Base-by-base conservation (phyloP, 2,888 invertebrate species). In the Empis livida region DNA sequence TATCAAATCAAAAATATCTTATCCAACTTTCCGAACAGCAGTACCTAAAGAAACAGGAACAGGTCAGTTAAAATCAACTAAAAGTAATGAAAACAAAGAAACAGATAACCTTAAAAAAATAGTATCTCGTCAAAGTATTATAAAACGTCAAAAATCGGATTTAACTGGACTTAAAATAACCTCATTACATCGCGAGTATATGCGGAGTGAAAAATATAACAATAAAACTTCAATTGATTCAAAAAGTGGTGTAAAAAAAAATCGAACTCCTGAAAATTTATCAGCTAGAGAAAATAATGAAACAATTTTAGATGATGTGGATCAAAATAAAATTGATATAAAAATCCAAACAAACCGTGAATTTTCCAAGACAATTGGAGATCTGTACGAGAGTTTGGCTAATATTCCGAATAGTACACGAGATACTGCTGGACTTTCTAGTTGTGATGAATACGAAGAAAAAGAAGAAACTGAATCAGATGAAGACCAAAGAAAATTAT, bases 401-500 rank as follows among this genome's bases (percentile, higher is more conserved):
- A 59, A 53, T 38, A 51, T 59, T 10, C 50, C 55, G 9, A 61
- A 59, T 49, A 57, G 57, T 0, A 37, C 40, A 5, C 52, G 54
- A 23, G 55, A 55, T 30, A 50, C 49, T n/a, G 49, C 47, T 10
- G 54, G 42, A 27, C 54, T 69, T 8, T 67, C 67, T 4, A 66
- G 68, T 47, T 69, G 67, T 49, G 69, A 79, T 60, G 80, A 80
- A 58, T 72, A 76, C 39, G 77, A 71, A 48, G 74, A 74, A 53
- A 65, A 65, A 38, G 71, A 72, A 32, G 63, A 61, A 40, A 61
- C 62, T 8, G 67, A 78, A 56, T 74, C 77, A 1, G 86, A 86
- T 53, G 84, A 83, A 32, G 84, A 86, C 61, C 79, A 83, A 51
- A 75, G 80, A 52, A 80, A 84, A 58, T 61, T 87, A 20, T 79